Evolutionary conservation across 2,113 vertebrate genomes (phyloP).

Genomic region (Pantherophis guttatus): DNA sequence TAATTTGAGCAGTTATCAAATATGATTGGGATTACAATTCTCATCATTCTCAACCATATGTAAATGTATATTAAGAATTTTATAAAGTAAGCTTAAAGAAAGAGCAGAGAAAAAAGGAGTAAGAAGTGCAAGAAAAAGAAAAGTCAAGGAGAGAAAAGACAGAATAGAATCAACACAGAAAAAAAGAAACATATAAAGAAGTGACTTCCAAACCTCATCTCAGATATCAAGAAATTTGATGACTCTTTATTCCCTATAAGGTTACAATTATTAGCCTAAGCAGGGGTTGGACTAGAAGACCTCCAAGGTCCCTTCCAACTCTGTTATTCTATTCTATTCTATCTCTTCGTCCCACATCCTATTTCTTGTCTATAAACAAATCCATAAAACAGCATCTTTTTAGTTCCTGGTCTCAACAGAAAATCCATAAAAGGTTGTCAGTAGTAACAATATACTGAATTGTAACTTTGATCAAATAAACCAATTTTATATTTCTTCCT

Average conservation of each 20-base stretch:
- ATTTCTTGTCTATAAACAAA: too few species aligned
- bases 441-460: too few species aligned
- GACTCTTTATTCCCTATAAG: neutral
- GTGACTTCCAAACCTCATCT: neutral
- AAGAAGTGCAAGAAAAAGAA: neutral
- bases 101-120: neutral
- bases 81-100: neutral
- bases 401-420: too few species aligned
- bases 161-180: neutral
- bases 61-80: neutral
- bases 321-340: too few species aligned
- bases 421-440: too few species aligned
- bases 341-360: too few species aligned
- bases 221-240: neutral
- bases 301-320: too few species aligned
- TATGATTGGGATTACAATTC: neutral
- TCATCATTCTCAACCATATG: neutral
- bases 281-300: too few species aligned
- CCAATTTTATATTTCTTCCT: neutral
- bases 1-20: neutral
- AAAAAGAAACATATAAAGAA: neutral
- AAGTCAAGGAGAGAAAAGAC: neutral
- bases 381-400: too few species aligned
- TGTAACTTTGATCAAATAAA: neutral
- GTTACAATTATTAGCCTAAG: neutral